These are phyloP conservation scores for Atta texana DNA, from an alignment of 1,140 invertebrate genomes.

Conservation along the genomic window DNA sequence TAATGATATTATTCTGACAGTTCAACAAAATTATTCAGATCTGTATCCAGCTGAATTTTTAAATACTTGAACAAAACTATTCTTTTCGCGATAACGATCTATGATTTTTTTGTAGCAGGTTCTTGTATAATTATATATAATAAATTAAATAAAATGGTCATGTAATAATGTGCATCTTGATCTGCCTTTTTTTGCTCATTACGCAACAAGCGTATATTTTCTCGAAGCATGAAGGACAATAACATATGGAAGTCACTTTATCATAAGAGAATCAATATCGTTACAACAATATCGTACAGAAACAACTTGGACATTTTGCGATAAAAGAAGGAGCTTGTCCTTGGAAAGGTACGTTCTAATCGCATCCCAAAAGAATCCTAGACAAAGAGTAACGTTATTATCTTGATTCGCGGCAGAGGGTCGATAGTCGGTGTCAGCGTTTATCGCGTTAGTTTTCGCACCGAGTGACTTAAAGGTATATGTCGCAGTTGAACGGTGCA, in stretches of 20 bases:
- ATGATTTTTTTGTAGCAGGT: too few relatives aligned
- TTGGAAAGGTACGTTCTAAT: slow-evolving; percentile 20
- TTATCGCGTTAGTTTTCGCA: slow-evolving; percentile 63
- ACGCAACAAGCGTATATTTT: neutral
- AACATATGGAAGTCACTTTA: neutral
- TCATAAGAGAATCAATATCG: slow-evolving; percentile 9
- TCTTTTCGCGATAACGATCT: too few relatives aligned
- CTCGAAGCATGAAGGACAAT: neutral
- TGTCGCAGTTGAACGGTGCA: slow-evolving; percentile 68
- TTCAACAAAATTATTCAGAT: too few relatives aligned
- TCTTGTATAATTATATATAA: too few relatives aligned
- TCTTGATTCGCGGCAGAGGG: slow-evolving; percentile 28
- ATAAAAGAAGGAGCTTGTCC: neutral
- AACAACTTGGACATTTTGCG: neutral
- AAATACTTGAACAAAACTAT: too few relatives aligned
- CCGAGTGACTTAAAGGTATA: slow-evolving; percentile 54
- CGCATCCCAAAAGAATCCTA: slow-evolving; percentile 31
- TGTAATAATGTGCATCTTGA: neutral
- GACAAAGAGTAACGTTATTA: slow-evolving; percentile 21
- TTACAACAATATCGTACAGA: neutral
- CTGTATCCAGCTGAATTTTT: too few relatives aligned
- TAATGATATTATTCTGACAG: too few relatives aligned
- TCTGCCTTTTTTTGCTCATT: neutral
- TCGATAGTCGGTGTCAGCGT: slow-evolving; percentile 6
- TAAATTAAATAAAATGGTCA: neutral